These are phyloP conservation scores for Megathymus violae DNA, from an alignment of 1,140 invertebrate species.

Conservation along the genomic window DNA sequence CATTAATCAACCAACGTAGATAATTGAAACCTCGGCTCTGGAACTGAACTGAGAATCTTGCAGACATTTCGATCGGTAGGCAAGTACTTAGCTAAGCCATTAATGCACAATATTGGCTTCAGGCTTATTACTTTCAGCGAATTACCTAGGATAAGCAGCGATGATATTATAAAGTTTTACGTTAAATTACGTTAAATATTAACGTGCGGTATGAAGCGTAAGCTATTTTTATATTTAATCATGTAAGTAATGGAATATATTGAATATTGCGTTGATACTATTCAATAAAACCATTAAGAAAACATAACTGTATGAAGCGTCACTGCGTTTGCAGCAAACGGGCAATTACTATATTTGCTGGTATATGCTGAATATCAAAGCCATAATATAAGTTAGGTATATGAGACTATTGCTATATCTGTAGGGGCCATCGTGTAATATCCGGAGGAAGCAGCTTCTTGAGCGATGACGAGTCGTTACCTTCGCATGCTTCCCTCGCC, in stretches of 20 bases:
- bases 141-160: not conserved
- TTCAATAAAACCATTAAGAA: too few relatives aligned
- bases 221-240: not conserved
- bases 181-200: too few relatives aligned
- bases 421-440: constrained; percentile 52
- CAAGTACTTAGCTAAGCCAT: constrained; percentile 13
- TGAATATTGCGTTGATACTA: not conserved
- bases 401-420: constrained; percentile 25
- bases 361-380: too few relatives aligned
- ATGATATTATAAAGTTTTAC: too few relatives aligned
- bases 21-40: not conserved
- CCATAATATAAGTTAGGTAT: too few relatives aligned
- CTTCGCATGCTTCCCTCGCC: constrained; percentile 44
- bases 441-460: constrained; percentile 49
- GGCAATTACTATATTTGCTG: too few relatives aligned
- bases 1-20: too few relatives aligned
- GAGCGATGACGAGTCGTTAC: constrained; percentile 42
- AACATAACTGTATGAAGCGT: too few relatives aligned
- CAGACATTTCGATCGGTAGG: constrained; percentile 17
- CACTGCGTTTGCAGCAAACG: too few relatives aligned
- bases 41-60: not conserved
- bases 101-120: constrained; percentile 18
- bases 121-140: constrained; percentile 13
- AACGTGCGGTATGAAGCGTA: not conserved
- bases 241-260: constrained; percentile 6